phyloP scores from a whole-genome alignment of 2,888 invertebrate species.

The Phrixothrix hirtus region DNA sequence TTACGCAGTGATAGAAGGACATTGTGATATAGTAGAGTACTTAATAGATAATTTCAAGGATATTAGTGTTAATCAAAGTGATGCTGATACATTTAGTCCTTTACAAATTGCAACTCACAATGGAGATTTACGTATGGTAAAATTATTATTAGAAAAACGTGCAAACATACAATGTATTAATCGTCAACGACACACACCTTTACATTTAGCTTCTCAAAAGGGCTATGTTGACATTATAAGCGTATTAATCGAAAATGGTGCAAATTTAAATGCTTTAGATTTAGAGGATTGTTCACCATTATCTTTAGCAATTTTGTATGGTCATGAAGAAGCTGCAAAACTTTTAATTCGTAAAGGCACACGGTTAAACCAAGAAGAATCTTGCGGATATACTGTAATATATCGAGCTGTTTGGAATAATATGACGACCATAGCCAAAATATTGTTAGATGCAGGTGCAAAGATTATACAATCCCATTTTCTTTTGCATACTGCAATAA shows the following conservation, averaged over 20 bases:
- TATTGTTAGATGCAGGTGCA: constrained; percentile 67
- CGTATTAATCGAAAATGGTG: constrained; percentile 49
- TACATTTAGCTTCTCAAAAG: constrained; percentile 52
- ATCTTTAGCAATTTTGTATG: constrained; percentile 54
- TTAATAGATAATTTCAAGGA: constrained; percentile 59
- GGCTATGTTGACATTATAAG: constrained; percentile 40
- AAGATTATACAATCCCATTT: constrained; percentile 71
- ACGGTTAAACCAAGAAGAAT: constrained; percentile 70
- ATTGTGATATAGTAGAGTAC: constrained; percentile 64
- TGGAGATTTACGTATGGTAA: constrained; percentile 63
- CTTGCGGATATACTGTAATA: constrained; percentile 70
- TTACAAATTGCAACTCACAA: constrained; percentile 68
- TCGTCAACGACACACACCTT: constrained; percentile 45
- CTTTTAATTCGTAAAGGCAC: constrained; percentile 63
- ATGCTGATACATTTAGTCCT: constrained; percentile 68
- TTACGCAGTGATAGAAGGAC: constrained; percentile 72
- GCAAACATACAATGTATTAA: constrained; percentile 64
- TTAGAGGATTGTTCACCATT: constrained; percentile 58
- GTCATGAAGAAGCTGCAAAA: constrained; percentile 53
- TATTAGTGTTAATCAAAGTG: constrained; percentile 67
- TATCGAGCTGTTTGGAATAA: constrained; percentile 73
- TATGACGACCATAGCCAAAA: constrained; percentile 61
- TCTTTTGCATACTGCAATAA: constrained; percentile 69
- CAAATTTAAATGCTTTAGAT: constrained; percentile 51
- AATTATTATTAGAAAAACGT: constrained; percentile 61